Base-by-base conservation (phyloP, 2,888 invertebrate species). In the Pelosia muscerda region DNA sequence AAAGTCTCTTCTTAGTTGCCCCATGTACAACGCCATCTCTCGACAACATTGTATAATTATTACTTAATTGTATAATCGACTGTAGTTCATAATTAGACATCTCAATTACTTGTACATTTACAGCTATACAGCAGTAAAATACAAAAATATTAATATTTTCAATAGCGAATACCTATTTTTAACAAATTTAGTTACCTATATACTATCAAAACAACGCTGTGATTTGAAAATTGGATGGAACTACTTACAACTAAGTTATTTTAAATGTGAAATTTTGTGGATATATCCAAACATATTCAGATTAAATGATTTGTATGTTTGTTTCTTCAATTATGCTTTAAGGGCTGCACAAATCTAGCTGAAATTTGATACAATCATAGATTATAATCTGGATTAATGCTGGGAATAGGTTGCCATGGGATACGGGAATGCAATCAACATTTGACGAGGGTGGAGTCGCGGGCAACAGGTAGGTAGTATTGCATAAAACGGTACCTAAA, bases 41-140 rank as follows among this genome's bases (percentile, higher is more conserved):
- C 69, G 72, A 82, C 89, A 86, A 92, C 90, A 86, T 88, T 90
- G 89, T 91, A 86, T 87, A 87, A 88, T 88, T 90, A 92, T 89
- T 90, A 85, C 89, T 89, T 90, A 90, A 91, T 91, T 89, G 84
- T 87, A 84, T 87, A 86, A 86, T 87, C 86, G 82, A 86, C 82
- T 83, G 78, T 81, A 80, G 81, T 81, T 79, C 67, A 69, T 73
- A 77, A 77, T 72, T 74, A 79, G 64, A 70, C 66, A 68, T 81
- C 74, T 73, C 68, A 75, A 77, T 71, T 77, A 76, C 75, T 73
- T 69, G 72, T 77, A 74, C 72, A 60, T 72, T 25, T 67, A 70
- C 74, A 73, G 68, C 68, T 68, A 77, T 66, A 68, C 72, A 78
- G 70, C 78, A 73, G 74, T 80, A 75, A 71, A 79, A 65, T 26